phyloP scores from a whole-genome alignment of 1,140 invertebrate species.

The Drosophila ogumai region DNA sequence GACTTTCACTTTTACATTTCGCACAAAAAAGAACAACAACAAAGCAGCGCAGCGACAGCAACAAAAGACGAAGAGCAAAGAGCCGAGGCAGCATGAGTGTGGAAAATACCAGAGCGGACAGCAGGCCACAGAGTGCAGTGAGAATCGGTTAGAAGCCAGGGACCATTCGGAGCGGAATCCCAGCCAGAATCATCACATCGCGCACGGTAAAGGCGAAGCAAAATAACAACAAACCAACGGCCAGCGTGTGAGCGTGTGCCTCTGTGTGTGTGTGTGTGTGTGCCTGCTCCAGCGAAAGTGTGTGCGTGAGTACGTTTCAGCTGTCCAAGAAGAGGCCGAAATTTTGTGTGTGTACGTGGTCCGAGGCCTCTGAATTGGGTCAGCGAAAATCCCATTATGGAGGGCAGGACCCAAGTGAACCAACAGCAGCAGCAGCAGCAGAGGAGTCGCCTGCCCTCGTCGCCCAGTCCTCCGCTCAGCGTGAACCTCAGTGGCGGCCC shows the following conservation, averaged over 20 bases:
- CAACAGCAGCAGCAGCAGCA: conserved; percentile 48
- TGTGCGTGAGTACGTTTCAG: conserved; percentile 34
- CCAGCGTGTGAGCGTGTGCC: conserved; percentile 36
- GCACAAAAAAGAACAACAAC: conserved; percentile 42
- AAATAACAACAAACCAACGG: conserved; percentile 41
- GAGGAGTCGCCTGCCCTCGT: conserved; percentile 53
- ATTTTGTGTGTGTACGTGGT: conserved; percentile 52
- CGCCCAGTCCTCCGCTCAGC: conserved; percentile 58
- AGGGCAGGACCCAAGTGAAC: conserved; percentile 45
- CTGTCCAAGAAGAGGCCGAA: conserved; percentile 27
- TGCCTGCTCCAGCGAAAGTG: conserved; percentile 19
- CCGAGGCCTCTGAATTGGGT: conserved; percentile 58
- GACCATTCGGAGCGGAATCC: conserved; percentile 12
- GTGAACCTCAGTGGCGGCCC: conserved; percentile 63
- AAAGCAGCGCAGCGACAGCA: conserved; percentile 25
- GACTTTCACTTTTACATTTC: conserved; percentile 47
- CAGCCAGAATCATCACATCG: conserved; percentile 17
- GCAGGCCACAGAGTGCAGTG: conserved; percentile 23
- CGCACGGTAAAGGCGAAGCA: conserved; percentile 29
- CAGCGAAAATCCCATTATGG: conserved; percentile 29
- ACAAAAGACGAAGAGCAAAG: conserved; percentile 37
- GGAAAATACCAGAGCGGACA: conserved; percentile 41
- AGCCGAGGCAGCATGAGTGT: conserved; percentile 44
- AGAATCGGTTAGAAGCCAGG: conserved; percentile 30
- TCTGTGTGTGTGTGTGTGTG: conserved; percentile 11